Evolutionary conservation across 2,797 vertebrate genomes (phyloP), one percentile per base, ranked within the genome.

Genomic region (Crenuchus spilurus): DNA sequence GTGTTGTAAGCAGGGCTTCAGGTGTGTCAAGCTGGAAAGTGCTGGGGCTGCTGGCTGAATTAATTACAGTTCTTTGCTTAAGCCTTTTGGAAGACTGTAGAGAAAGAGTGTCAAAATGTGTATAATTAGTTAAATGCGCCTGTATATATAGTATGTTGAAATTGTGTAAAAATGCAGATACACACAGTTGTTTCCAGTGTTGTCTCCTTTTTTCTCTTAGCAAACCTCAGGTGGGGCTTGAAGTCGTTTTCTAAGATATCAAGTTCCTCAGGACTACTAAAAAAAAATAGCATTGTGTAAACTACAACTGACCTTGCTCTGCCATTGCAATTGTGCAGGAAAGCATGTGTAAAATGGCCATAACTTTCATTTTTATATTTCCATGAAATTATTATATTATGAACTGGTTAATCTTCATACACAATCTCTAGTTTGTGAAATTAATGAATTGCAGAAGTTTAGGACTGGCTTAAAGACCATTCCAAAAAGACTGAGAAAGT

Each of bases 231-330:
- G 3, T 80, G 70, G 16, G 70, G 28, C 41, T 88, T 84, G 78
- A 83, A 90, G 64, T 91, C 87, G 74, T 87, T 90, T 44, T 88
- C 86, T 28, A 84, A 81, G 14, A 68, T 2, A 58, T 79, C 67
- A 6, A 78, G 33, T 9, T 88, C 87, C 18, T 86, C 88, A 8
- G 65, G 68, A 84, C 90, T 92, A 61, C 61, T 28, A 37, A 30
- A 7, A 63, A 80, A 0, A 63, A n/a, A n/a, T n/a, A n/a, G n/a
- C n/a, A n/a, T n/a, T n/a, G n/a, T n/a, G n/a, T n/a, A n/a, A n/a
- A n/a, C n/a, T n/a, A n/a, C n/a, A n/a, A n/a, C n/a, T n/a, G n/a
- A n/a, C n/a, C n/a, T n/a, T n/a, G n/a, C n/a, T n/a, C n/a, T n/a
- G n/a, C n/a, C n/a, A n/a, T n/a, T n/a, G n/a, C n/a, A n/a, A n/a